phyloP scores from a whole-genome alignment of 2,113 vertebrate genomes.

The Laticauda laticaudata region DNA sequence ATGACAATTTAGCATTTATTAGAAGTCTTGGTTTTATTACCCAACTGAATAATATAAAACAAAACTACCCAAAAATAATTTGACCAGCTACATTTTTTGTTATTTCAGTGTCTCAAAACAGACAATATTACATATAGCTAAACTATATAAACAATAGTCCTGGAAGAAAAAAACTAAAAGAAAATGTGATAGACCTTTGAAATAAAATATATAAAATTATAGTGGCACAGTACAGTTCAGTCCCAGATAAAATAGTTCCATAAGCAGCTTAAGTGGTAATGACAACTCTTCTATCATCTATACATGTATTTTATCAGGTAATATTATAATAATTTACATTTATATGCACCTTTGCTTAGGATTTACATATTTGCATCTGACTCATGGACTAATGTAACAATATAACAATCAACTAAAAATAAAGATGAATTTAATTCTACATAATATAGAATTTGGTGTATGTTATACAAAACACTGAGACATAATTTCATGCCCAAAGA shows the following conservation, averaged over 20 bases:
- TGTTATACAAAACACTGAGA: not conserved
- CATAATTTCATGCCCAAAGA: not conserved
- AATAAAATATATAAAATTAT: slow-evolving; percentile 27
- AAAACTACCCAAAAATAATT: slow-evolving; percentile 10
- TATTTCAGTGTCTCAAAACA: slow-evolving; percentile 24
- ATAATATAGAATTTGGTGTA: not conserved
- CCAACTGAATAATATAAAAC: not conserved
- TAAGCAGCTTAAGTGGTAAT: slow-evolving; percentile 37
- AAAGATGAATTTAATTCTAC: not conserved
- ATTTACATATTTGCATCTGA: not conserved
- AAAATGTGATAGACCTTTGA: not conserved
- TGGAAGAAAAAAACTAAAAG: slow-evolving; percentile 49
- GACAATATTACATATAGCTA: slow-evolving; percentile 27
- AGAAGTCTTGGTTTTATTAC: not conserved
- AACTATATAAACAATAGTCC: slow-evolving; percentile 33
- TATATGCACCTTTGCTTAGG: not conserved
- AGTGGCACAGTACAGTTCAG: slow-evolving; percentile 52
- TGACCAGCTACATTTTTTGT: slow-evolving; percentile 16
- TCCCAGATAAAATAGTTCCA: slow-evolving; percentile 27
- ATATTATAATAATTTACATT: not conserved
- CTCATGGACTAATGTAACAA: not conserved
- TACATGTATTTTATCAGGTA: not conserved
- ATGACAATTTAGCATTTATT: not conserved
- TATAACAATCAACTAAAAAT: not conserved
- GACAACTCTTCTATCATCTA: slow-evolving; percentile 23